Evolutionary conservation across 2,888 invertebrate species (phyloP).

Genomic region (Brenthis hecate): DNA sequence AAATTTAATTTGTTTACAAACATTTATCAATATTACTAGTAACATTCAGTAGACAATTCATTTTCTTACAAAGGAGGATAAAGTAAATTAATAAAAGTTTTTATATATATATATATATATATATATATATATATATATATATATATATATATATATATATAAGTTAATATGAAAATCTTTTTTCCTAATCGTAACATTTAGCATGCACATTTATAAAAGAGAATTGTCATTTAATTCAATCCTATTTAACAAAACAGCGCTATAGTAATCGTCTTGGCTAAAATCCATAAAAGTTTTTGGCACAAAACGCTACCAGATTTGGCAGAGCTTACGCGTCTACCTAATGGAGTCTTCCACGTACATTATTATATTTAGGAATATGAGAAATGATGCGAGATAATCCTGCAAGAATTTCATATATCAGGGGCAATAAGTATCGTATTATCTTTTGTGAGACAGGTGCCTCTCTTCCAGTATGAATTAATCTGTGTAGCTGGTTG

Average conservation of each 20-base stretch:
- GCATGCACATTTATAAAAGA: constrained; percentile 13
- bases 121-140: too few species aligned
- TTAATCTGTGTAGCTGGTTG: constrained; percentile 19
- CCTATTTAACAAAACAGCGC: constrained; percentile 35
- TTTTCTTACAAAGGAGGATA: background rate
- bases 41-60: too few species aligned
- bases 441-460: constrained; percentile 29
- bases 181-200: background rate
- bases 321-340: constrained; percentile 34
- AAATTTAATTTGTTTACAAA: too few species aligned
- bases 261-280: constrained; percentile 33
- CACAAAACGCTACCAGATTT: constrained; percentile 37
- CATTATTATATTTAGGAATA: constrained; percentile 31
- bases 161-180: too few species aligned
- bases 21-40: too few species aligned
- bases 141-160: too few species aligned
- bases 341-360: constrained; percentile 32
- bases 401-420: constrained; percentile 27
- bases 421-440: constrained; percentile 28
- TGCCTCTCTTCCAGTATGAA: constrained; percentile 20
- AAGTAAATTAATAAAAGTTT: background rate
- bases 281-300: constrained; percentile 40
- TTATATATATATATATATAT: too few species aligned
- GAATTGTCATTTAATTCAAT: constrained; percentile 31
- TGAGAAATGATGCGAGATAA: constrained; percentile 31